Conservation (phyloP, 1,140 invertebrate genomes). For the Ganaspis sp. region DNA sequence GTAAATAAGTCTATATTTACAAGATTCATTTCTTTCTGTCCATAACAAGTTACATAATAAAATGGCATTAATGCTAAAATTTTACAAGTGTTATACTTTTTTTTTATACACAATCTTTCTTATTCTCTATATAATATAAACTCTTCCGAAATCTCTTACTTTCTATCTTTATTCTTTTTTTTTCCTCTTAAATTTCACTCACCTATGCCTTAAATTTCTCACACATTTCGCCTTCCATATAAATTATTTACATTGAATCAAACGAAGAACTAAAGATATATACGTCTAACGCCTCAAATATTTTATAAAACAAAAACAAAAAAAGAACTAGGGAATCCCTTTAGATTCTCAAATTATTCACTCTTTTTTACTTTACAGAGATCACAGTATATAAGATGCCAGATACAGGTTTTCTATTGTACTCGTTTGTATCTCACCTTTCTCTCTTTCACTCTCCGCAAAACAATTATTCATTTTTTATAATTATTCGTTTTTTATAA, state of each 20-base stretch:
- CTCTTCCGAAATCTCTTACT: slow-evolving; percentile 49
- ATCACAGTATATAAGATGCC: slow-evolving; percentile 77
- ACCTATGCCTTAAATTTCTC: slow-evolving; percentile 34
- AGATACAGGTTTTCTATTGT: slow-evolving; percentile 70
- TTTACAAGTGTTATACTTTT: slow-evolving; percentile 69
- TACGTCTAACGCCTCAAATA: slow-evolving; percentile 42
- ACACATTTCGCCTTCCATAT: slow-evolving; percentile 53
- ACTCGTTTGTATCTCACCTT: slow-evolving; percentile 54
- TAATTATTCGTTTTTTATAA: slow-evolving; percentile 27
- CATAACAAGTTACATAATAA: slow-evolving; percentile 74
- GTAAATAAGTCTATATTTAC: slow-evolving; percentile 77
- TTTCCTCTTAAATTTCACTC: slow-evolving; percentile 23
- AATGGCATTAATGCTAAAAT: slow-evolving; percentile 73
- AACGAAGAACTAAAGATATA: slow-evolving; percentile 57
- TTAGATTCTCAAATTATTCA: slow-evolving; percentile 60
- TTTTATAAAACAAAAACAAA: slow-evolving; percentile 39
- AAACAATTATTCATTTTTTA: neutral
- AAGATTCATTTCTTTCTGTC: slow-evolving; percentile 69
- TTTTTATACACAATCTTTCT: slow-evolving; percentile 68
- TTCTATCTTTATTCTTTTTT: slow-evolving; percentile 36
- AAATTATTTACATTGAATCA: slow-evolving; percentile 69
- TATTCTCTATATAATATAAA: slow-evolving; percentile 51
- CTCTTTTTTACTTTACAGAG: slow-evolving; percentile 70
- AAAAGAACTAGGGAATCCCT: slow-evolving; percentile 41
- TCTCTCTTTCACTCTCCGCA: neutral